Evolutionary conservation across 1,140 invertebrate species (phyloP).

Genomic region (Penaeus chinensis): DNA sequence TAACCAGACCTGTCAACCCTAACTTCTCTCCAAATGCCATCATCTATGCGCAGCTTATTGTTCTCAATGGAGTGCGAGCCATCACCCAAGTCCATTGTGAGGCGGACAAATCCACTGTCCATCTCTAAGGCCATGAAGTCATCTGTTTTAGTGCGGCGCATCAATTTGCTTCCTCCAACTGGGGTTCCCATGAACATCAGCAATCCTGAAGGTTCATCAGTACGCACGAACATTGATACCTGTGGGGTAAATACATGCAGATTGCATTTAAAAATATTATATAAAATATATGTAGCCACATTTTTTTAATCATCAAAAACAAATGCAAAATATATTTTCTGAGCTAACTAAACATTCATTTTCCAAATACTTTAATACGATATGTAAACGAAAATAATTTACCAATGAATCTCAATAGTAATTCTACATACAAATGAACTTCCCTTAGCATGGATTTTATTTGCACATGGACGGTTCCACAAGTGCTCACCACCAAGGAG

Average conservation of each 20-base stretch:
- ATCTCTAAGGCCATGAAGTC: conserved; percentile 95
- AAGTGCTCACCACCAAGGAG: too few species aligned
- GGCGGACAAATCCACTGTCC: conserved; percentile 85
- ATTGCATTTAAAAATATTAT: too few species aligned
- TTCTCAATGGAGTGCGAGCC: conserved; percentile 77
- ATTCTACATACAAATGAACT: too few species aligned
- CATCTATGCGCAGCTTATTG: conserved; percentile 77
- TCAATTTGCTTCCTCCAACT: conserved; percentile 74
- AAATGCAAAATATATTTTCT: too few species aligned
- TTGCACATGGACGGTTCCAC: too few species aligned
- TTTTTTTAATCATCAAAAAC: too few species aligned
- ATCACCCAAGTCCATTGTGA: conserved; percentile 89
- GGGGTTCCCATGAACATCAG: conserved; percentile 92
- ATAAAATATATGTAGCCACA: too few species aligned
- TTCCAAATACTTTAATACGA: too few species aligned
- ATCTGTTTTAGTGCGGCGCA: conserved; percentile 76
- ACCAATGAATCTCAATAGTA: too few species aligned
- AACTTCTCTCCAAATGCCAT: conserved; percentile 88
- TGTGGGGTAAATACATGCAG: neutral
- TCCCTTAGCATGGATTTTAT: too few species aligned
- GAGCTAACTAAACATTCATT: too few species aligned
- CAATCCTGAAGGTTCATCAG: conserved; percentile 82
- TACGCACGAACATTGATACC: conserved; percentile 73
- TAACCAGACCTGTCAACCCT: conserved; percentile 81
- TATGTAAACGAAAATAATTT: too few species aligned